Conservation (phyloP, 2,113 vertebrate genomes). For the Chaetura pelagica region DNA sequence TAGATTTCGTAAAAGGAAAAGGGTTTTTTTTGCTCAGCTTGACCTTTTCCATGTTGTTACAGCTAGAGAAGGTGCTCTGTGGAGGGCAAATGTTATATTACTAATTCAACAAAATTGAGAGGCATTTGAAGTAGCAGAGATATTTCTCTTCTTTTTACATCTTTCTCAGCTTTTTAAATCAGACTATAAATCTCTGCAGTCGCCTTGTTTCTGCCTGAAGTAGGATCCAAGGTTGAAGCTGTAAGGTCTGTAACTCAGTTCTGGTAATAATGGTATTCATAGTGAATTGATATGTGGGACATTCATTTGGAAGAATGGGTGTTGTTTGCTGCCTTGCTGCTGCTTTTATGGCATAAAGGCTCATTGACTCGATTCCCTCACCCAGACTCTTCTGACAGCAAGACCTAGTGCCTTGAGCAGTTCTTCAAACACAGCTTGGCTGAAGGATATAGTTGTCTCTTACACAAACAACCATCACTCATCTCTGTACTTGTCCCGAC, state of each 20-base stretch:
- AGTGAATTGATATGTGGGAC: background rate
- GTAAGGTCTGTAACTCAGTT: background rate
- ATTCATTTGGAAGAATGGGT: constrained; percentile 26
- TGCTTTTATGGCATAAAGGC: background rate
- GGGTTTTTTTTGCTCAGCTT: background rate
- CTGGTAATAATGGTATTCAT: background rate
- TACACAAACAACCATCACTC: rapidly evolving
- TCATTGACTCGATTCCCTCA: background rate
- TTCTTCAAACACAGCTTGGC: background rate
- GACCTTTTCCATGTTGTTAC: background rate
- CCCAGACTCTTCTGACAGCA: background rate
- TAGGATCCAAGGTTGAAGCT: background rate
- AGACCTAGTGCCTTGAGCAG: background rate
- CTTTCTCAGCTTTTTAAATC: background rate
- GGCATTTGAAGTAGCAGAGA: background rate
- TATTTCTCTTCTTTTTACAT: background rate
- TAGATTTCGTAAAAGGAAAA: background rate
- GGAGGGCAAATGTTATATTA: background rate
- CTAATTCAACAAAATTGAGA: background rate
- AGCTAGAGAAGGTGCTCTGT: background rate
- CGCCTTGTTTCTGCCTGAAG: background rate
- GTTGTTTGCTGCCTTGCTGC: background rate
- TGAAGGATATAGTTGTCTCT: background rate
- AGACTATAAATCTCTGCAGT: background rate
- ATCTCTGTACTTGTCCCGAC: background rate